A percentile compares a stretch with the other conserved stretches of the same genome.
phyloP scores from a whole-genome alignment of 2,113 vertebrate species.

The Aegithalos caudatus region DNA sequence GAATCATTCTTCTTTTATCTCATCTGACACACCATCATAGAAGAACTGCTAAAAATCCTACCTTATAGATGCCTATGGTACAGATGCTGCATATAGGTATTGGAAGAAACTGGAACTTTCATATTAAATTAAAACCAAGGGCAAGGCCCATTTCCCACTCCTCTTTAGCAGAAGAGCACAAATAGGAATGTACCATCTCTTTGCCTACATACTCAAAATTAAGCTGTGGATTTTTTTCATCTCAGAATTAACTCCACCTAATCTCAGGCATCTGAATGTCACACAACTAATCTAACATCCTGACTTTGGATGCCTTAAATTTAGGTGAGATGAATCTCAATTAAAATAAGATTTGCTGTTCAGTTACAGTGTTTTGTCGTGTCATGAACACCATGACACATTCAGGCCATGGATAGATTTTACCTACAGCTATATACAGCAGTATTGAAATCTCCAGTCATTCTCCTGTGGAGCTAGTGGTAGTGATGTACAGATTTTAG shows the following conservation, averaged over 20 bases:
- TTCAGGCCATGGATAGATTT: neutral
- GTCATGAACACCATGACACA: neutral
- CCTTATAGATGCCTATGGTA: neutral
- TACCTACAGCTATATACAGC: neutral
- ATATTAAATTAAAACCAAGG: neutral
- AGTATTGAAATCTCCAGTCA: neutral
- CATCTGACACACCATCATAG: neutral
- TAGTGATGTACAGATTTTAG: neutral
- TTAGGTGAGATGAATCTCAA: neutral
- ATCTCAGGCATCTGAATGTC: neutral
- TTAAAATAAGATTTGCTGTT: neutral
- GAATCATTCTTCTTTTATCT: neutral
- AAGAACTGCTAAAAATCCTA: neutral
- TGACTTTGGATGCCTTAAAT: neutral
- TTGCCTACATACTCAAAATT: neutral
- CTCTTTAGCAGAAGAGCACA: neutral
- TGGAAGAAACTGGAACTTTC: neutral
- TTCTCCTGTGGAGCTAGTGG: neutral
- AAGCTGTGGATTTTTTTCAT: neutral
- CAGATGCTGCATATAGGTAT: neutral
- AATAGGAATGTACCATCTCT: neutral
- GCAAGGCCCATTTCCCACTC: neutral
- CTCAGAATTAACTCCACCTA: neutral
- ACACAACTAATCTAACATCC: neutral
- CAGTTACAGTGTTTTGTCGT: neutral